Percentiles rank a stretch among this genome's conserved stretches.
Conservation (phyloP, 2,888 invertebrate species). For the Clepsis dumicolana region DNA sequence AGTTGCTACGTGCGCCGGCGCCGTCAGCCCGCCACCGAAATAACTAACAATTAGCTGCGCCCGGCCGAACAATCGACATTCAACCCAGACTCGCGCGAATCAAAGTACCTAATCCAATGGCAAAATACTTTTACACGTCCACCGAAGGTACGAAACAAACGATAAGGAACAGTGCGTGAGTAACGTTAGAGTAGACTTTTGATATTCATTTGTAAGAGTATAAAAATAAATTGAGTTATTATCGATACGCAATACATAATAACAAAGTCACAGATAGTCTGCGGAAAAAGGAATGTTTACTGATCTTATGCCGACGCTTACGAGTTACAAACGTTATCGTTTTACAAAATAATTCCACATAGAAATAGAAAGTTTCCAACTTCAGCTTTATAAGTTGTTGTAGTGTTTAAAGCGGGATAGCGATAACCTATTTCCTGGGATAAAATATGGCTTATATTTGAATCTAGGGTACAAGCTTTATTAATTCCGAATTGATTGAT, state of each 20-base stretch:
- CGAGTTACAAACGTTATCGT: too few relatives aligned
- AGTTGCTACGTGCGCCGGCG: slow-evolving; percentile 27
- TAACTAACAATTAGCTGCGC: slow-evolving; percentile 15
- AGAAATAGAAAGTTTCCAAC: too few relatives aligned
- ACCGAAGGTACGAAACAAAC: not conserved
- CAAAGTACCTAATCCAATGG: not conserved
- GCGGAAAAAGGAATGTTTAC: too few relatives aligned
- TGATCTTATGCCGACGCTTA: too few relatives aligned
- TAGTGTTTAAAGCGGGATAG: too few relatives aligned
- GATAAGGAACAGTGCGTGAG: not conserved
- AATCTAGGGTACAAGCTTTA: too few relatives aligned
- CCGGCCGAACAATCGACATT: not conserved
- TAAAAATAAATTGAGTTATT: not conserved
- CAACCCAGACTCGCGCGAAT: not conserved
- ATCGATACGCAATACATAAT: not conserved
- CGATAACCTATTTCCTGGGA: too few relatives aligned
- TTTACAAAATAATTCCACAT: too few relatives aligned
- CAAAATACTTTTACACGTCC: not conserved
- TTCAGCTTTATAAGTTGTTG: too few relatives aligned
- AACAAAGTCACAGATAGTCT: not conserved
- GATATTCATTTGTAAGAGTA: not conserved
- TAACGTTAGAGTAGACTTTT: not conserved
- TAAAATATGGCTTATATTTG: too few relatives aligned
- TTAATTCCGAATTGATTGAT: too few relatives aligned
- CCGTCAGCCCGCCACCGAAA: slow-evolving; percentile 3